phyloP scores from a whole-genome alignment of 2,113 vertebrate genomes.

The Hemibates koningsi region DNA sequence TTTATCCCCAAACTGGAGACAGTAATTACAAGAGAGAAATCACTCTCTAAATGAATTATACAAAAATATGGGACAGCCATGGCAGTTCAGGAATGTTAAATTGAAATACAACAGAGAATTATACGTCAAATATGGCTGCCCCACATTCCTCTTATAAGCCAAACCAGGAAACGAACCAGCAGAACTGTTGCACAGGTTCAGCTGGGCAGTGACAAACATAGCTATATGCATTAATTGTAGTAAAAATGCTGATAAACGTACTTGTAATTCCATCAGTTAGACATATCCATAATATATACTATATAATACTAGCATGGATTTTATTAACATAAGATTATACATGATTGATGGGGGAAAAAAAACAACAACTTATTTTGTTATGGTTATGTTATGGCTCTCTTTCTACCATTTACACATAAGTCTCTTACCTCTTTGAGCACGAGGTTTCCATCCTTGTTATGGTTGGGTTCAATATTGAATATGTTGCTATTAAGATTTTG shows the following conservation, averaged over 20 bases:
- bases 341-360: fast-evolving
- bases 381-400: not conserved
- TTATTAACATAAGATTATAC: not conserved
- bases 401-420: not conserved
- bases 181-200: not conserved
- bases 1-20: not conserved
- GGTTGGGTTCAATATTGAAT: constrained; percentile 70
- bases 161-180: not conserved
- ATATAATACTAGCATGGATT: not conserved
- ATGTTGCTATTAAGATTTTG: constrained; percentile 37
- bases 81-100: not conserved
- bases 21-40: not conserved
- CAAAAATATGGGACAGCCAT: not conserved
- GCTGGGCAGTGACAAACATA: not conserved
- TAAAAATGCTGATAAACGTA: not conserved
- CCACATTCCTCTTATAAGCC: not conserved
- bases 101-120: not conserved
- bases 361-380: fast-evolving
- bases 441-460: constrained; percentile 80
- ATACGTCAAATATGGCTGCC: not conserved
- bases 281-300: not conserved
- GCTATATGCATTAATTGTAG: not conserved
- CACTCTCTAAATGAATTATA: not conserved
- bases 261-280: not conserved
- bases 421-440: constrained; percentile 78